These are phyloP conservation scores for Drosophila serrata DNA, from an alignment of 1,140 invertebrate species.

Conservation along the genomic window DNA sequence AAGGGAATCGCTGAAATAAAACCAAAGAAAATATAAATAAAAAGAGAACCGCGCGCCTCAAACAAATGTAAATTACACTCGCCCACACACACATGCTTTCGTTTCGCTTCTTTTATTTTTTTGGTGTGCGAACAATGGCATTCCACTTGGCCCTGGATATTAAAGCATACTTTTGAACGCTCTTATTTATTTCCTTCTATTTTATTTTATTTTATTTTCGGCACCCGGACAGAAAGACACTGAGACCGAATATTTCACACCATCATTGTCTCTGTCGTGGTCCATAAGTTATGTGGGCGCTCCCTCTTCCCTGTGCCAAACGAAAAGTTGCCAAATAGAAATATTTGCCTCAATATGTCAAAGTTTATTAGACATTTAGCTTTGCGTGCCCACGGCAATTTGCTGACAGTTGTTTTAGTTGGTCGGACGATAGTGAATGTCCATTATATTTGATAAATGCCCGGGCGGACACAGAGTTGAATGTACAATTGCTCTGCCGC, in stretches of 20 bases:
- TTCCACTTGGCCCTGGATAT: conserved; percentile 42
- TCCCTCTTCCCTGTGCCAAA: conserved; percentile 1
- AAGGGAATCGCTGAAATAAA: conserved; percentile 32
- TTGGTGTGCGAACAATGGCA: conserved; percentile 12
- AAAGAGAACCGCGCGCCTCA: conserved; percentile 36
- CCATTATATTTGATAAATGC: conserved; percentile 83
- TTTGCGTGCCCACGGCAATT: conserved; percentile 81
- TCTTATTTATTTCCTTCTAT: conserved; percentile 56
- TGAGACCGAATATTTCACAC: conserved; percentile 34
- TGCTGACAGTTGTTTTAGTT: conserved; percentile 76
- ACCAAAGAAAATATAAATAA: conserved; percentile 40
- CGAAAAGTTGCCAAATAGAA: conserved; percentile 62
- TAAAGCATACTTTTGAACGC: conserved; percentile 69
- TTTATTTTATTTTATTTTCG: conserved; percentile 10
- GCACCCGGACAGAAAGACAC: conserved; percentile 17
- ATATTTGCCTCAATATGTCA: conserved; percentile 81
- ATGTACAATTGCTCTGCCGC: conserved; percentile 56
- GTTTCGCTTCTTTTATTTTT: not conserved
- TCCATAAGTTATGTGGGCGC: conserved; percentile 64
- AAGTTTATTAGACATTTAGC: conserved; percentile 82
- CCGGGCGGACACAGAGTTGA: conserved; percentile 59
- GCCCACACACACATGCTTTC: conserved; percentile 29
- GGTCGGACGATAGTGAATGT: conserved; percentile 65
- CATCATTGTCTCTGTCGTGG: conserved; percentile 54
- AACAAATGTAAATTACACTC: conserved; percentile 53